phyloP scores from a whole-genome alignment of 2,888 invertebrate species.

The Cheiracanthium punctorium region DNA sequence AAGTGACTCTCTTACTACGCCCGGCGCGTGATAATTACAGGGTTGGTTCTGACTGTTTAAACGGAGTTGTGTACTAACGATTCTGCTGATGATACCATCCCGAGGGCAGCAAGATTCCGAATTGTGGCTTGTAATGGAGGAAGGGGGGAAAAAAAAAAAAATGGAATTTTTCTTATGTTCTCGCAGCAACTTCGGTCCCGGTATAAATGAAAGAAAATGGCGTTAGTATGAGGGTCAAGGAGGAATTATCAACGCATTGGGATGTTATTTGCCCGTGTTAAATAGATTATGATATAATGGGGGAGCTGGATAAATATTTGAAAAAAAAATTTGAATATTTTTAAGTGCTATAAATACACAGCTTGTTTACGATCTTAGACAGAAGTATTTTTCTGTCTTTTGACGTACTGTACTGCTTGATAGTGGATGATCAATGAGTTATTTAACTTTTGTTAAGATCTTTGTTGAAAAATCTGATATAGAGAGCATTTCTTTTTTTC shows the following conservation, averaged over 20 bases:
- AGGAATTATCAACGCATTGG: not conserved
- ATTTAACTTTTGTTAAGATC: too few species aligned
- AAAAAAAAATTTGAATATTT: too few species aligned
- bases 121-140: not conserved
- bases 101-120: conserved; percentile 14
- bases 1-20: conserved; percentile 49
- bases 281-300: not conserved
- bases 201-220: conserved; percentile 18
- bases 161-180: not conserved
- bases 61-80: conserved; percentile 60
- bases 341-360: too few species aligned
- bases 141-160: too few species aligned
- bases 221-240: not conserved
- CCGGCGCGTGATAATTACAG: conserved; percentile 63
- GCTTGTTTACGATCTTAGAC: too few species aligned
- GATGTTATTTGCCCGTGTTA: not conserved
- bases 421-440: too few species aligned
- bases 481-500: too few species aligned
- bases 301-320: too few species aligned
- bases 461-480: too few species aligned
- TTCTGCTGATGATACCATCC: conserved; percentile 57
- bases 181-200: not conserved
- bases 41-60: conserved; percentile 48
- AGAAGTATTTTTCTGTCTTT: too few species aligned
- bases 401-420: too few species aligned